Conservation (phyloP, 2,888 invertebrate genomes). For the Aporophyla lueneburgensis region DNA sequence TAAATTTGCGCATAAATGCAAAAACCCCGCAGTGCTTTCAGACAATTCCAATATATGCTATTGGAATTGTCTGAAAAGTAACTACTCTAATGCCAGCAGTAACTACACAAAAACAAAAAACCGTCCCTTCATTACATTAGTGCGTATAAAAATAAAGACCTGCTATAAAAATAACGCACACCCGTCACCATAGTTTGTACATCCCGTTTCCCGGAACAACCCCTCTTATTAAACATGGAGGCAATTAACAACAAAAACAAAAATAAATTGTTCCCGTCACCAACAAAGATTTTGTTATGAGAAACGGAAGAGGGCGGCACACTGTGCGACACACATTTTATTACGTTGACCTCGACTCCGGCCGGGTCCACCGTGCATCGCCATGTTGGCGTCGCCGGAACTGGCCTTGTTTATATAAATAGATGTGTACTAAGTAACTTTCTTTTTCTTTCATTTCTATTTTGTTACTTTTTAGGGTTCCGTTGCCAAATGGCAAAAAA, state of each 20-base stretch:
- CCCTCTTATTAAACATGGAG: conserved; percentile 41
- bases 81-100: background rate
- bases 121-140: background rate
- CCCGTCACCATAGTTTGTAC: conserved; percentile 21
- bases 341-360: conserved; percentile 33
- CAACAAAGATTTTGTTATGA: conserved; percentile 62
- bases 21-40: no score
- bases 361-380: background rate
- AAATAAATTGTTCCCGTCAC: conserved; percentile 59
- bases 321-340: conserved; percentile 52
- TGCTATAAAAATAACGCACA: background rate
- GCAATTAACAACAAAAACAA: conserved; percentile 64
- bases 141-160: background rate
- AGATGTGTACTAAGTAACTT: background rate
- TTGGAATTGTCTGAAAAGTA: no score
- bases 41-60: no score
- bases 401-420: conserved; percentile 28
- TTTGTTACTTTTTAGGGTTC: no score
- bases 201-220: conserved; percentile 12
- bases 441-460: no score
- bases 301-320: conserved; percentile 55
- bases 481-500: no score
- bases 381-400: conserved; percentile 29
- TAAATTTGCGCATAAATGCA: no score
- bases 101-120: background rate